These are phyloP conservation scores for Tursiops truncatus DNA, from an alignment of 2,113 vertebrate species.

Conservation along the genomic window DNA sequence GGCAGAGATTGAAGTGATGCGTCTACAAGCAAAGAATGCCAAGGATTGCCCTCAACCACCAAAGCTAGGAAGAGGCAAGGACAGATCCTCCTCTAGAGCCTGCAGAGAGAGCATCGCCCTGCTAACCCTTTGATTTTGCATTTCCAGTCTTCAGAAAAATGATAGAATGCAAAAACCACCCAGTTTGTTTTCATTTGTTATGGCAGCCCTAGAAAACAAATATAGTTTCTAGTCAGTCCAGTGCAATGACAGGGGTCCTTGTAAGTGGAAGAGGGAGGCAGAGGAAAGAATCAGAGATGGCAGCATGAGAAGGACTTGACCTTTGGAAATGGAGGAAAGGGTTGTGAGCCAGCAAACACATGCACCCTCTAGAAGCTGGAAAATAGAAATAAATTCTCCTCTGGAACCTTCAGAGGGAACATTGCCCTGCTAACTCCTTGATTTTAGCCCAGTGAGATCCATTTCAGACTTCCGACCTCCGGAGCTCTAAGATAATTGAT, in stretches of 20 bases:
- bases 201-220: neutral
- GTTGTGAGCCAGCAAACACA: neutral
- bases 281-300: neutral
- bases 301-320: neutral
- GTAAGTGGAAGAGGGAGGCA: neutral
- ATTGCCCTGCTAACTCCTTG: neutral
- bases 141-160: neutral
- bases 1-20: neutral
- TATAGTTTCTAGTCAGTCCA: neutral
- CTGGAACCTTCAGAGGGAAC: neutral
- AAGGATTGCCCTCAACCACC: neutral
- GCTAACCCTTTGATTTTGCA: neutral
- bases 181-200: neutral
- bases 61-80: neutral
- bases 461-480: neutral
- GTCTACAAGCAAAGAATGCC: neutral
- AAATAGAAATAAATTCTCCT: neutral
- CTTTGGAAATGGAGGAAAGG: neutral
- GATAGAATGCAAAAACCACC: neutral
- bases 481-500: neutral
- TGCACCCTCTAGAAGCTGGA: neutral
- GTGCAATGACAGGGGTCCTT: neutral
- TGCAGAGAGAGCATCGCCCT: neutral
- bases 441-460: neutral
- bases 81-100: neutral